Conservation (phyloP, 2,888 invertebrate species). For the Epinotia brunnichana region DNA sequence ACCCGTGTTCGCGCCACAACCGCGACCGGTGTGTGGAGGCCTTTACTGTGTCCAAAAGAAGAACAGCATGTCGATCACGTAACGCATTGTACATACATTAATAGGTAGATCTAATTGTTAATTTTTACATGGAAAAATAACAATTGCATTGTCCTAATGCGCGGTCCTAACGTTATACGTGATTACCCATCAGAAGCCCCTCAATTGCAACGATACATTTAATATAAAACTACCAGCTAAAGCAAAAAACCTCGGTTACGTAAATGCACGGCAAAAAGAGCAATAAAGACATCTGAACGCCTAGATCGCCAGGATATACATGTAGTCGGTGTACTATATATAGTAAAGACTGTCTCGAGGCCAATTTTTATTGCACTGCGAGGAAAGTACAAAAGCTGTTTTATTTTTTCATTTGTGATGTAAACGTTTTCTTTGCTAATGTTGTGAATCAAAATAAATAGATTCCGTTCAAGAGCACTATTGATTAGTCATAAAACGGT, state of each 20-base stretch:
- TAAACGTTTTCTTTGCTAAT: conserved; percentile 43
- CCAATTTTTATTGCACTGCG: conserved; percentile 52
- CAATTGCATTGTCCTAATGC: too few relatives aligned
- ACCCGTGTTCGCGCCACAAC: too few relatives aligned
- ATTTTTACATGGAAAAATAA: too few relatives aligned
- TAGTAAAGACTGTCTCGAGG: conserved; percentile 48
- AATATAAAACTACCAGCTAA: conserved; percentile 16
- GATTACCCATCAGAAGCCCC: too few relatives aligned
- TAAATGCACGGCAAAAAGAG: conserved; percentile 31
- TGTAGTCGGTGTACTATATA: conserved; percentile 28
- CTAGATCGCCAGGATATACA: conserved; percentile 16
- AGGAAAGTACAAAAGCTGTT: conserved; percentile 46
- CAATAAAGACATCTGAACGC: conserved; percentile 23
- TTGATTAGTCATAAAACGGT: conserved; percentile 32
- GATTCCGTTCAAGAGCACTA: conserved; percentile 30
- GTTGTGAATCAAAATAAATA: conserved; percentile 34
- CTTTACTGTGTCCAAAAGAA: not conserved
- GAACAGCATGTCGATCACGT: too few relatives aligned
- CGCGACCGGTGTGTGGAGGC: too few relatives aligned
- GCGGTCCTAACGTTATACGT: too few relatives aligned
- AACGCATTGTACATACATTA: too few relatives aligned
- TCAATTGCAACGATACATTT: not conserved
- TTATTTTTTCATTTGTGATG: conserved; percentile 49
- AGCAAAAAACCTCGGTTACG: conserved; percentile 21
- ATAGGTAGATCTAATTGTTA: too few relatives aligned